Evolutionary conservation across 2,888 invertebrate species (phyloP).

Genomic region (Agrochola litura): DNA sequence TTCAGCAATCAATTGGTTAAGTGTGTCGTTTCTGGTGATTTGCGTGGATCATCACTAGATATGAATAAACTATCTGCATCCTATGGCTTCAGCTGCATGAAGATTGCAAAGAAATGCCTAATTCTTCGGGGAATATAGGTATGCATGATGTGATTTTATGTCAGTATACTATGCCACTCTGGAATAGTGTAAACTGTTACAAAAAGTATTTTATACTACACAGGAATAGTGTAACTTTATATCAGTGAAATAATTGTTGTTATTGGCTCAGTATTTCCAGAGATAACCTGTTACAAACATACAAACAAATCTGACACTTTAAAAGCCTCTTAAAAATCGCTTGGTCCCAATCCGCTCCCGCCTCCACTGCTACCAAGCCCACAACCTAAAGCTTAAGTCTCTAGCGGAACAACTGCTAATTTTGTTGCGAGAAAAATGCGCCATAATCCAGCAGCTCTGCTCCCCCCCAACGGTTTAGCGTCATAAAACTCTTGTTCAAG

Average conservation of each 20-base stretch:
- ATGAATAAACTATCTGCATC: no score
- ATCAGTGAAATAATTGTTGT: neutral
- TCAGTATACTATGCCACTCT: no score
- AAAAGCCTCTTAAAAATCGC: neutral
- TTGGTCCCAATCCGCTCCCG: slow-evolving; percentile 15
- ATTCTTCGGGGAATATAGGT: no score
- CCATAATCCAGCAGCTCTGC: slow-evolving; percentile 58
- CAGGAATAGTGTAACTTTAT: neutral
- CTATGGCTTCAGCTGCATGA: no score
- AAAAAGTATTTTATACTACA: no score
- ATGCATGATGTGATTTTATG: no score
- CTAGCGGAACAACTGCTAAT: slow-evolving; percentile 62
- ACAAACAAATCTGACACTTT: neutral
- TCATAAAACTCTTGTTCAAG: slow-evolving; percentile 59
- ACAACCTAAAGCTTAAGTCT: slow-evolving; percentile 53
- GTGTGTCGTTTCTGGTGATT: no score
- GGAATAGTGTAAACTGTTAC: no score
- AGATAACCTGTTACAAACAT: neutral
- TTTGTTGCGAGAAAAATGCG: slow-evolving; percentile 65
- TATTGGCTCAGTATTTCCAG: neutral
- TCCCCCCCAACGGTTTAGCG: slow-evolving; percentile 49
- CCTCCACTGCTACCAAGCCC: slow-evolving; percentile 1
- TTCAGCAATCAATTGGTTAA: no score
- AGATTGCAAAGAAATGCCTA: no score
- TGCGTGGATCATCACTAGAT: no score